Percentiles rank a stretch among this genome's conserved stretches.
These are phyloP conservation scores for Oreotrochilus melanogaster DNA, from an alignment of 2,113 vertebrate species.

Conservation along the genomic window DNA sequence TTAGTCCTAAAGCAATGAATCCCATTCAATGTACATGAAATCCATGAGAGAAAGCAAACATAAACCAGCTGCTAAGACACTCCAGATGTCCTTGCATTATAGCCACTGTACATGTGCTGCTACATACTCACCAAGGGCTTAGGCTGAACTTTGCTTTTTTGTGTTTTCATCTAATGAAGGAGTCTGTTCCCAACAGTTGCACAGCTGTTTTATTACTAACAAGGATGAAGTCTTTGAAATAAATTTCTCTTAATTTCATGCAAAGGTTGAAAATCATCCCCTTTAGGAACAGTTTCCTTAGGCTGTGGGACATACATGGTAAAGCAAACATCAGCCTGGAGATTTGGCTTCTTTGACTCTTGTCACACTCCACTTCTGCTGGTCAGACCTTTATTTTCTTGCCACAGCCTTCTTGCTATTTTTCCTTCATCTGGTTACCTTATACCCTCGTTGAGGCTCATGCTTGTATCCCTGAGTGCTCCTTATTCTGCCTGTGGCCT, in stretches of 20 bases:
- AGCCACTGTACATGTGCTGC: neutral
- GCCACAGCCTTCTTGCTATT: neutral
- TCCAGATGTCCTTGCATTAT: accelerated
- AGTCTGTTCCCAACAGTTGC: neutral
- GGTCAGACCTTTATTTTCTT: neutral
- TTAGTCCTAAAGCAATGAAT: neutral
- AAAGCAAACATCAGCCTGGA: neutral
- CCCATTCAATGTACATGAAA: neutral
- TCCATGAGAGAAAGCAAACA: neutral
- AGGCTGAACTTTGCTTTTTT: neutral
- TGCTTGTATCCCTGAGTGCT: neutral
- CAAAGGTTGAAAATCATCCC: neutral
- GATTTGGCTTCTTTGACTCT: neutral
- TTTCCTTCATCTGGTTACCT: neutral
- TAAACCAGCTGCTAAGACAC: neutral
- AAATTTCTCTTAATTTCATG: neutral
- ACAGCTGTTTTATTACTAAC: neutral
- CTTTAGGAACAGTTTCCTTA: neutral
- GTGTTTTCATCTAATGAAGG: neutral
- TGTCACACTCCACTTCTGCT: neutral
- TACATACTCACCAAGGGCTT: neutral
- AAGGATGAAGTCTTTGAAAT: neutral
- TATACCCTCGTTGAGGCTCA: neutral
- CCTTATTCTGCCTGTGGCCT: neutral
- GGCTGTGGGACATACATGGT: accelerated